Percentiles rank a stretch among this genome's conserved stretches.
These are phyloP conservation scores for Trichoplusia ni DNA, from an alignment of 1,140 invertebrate species.

Conservation along the genomic window DNA sequence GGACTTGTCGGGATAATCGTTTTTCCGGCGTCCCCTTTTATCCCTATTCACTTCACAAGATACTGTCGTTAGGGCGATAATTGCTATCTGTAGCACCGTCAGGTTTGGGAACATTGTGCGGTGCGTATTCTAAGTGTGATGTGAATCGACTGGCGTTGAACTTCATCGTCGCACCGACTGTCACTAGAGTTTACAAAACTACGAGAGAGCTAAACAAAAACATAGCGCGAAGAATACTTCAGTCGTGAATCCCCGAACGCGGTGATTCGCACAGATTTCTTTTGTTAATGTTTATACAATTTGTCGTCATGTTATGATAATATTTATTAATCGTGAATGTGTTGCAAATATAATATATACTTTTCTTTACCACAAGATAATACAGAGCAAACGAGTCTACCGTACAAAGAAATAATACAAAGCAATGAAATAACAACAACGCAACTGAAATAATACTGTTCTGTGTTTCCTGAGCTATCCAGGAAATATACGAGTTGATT, in stretches of 20 bases:
- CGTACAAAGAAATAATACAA: no score
- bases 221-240: constrained; percentile 39
- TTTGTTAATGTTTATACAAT: constrained; percentile 2
- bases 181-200: constrained; percentile 49
- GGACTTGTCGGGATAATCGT: constrained; percentile 49
- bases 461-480: no score
- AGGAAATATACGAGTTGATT: no score
- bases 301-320: not conserved
- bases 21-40: constrained; percentile 47
- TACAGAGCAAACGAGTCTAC: no score
- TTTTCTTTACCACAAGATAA: not conserved
- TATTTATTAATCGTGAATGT: constrained; percentile 15
- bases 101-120: constrained; percentile 50
- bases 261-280: constrained; percentile 43
- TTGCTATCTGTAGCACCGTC: constrained; percentile 31
- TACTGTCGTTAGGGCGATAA: constrained; percentile 40
- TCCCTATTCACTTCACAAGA: constrained; percentile 41
- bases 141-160: constrained; percentile 46
- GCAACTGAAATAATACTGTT: no score
- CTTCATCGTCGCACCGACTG: constrained; percentile 14
- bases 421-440: no score
- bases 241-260: constrained; percentile 33
- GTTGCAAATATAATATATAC: not conserved
- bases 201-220: constrained; percentile 49
- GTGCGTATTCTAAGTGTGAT: constrained; percentile 43